Conservation (phyloP, 2,797 vertebrate genomes). For the Acanthopagrus latus region DNA sequence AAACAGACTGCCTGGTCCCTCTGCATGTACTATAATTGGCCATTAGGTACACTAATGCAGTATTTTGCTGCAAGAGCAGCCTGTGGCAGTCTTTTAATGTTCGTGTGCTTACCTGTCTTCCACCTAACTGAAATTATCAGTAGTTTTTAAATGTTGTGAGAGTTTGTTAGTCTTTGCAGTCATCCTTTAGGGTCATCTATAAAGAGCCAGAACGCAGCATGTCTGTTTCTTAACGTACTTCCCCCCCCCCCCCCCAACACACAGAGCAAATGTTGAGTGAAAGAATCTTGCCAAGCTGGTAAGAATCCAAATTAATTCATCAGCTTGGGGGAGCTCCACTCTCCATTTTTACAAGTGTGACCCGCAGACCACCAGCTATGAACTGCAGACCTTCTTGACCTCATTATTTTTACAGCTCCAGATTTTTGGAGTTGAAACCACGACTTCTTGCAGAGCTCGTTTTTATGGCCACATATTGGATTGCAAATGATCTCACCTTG, state of each 20-base stretch:
- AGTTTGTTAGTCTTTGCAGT: constrained; percentile 56
- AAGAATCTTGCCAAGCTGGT: constrained; percentile 79
- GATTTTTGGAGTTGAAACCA: constrained; percentile 56
- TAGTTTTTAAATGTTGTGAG: constrained; percentile 15
- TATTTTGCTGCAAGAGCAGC: not conserved
- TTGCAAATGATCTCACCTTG: constrained; percentile 55
- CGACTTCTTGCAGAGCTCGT: constrained; percentile 28
- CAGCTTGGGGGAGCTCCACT: constrained; percentile 66
- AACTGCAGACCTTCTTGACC: constrained; percentile 75
- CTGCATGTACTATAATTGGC: not conserved
- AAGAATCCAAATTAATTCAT: constrained; percentile 77
- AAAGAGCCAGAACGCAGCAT: constrained; percentile 73
- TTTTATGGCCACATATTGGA: constrained; percentile 57
- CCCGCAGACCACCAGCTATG: constrained; percentile 72
- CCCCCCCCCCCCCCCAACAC: constrained; percentile 43
- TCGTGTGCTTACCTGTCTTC: not conserved
- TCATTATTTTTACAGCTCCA: constrained; percentile 78
- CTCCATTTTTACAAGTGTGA: constrained; percentile 73
- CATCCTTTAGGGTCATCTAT: constrained; percentile 56
- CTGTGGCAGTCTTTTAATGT: not conserved
- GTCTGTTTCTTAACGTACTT: constrained; percentile 78
- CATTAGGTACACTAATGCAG: not conserved
- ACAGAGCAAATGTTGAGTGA: constrained; percentile 77
- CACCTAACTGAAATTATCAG: not conserved
- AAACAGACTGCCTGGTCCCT: not conserved